A percentile compares a stretch with the other conserved stretches of the same genome.
Evolutionary conservation across 2,113 vertebrate species (phyloP).

Genomic region (Grammomys dolichurus): DNA sequence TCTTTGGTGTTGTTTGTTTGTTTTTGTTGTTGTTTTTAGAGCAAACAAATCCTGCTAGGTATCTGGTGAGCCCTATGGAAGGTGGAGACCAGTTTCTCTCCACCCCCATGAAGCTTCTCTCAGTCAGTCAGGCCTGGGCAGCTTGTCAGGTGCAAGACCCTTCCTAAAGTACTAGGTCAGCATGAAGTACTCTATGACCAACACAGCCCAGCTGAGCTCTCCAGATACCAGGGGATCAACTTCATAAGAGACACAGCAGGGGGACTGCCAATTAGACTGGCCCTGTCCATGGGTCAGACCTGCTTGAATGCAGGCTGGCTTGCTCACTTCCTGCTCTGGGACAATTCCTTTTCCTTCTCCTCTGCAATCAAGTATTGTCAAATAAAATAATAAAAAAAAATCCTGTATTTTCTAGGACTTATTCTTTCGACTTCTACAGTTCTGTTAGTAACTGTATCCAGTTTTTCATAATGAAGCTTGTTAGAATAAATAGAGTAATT

Average conservation of each 20-base stretch:
- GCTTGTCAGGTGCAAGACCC: neutral
- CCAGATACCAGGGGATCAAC: neutral
- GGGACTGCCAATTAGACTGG: constrained; percentile 54
- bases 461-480: neutral
- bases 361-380: neutral
- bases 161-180: neutral
- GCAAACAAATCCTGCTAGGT: neutral
- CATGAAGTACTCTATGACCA: neutral
- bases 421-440: neutral
- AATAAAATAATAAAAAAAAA: neutral
- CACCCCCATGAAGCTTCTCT: neutral
- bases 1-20: neutral
- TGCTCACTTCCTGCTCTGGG: neutral
- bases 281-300: neutral
- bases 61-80: neutral
- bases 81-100: neutral
- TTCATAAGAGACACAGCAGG: constrained; percentile 12
- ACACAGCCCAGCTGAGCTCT: constrained; percentile 32
- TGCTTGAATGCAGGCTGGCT: neutral
- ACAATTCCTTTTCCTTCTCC: neutral
- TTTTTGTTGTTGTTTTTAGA: neutral
- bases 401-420: neutral
- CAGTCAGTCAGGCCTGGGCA: neutral
- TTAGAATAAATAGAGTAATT: neutral
- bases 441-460: neutral